These are phyloP conservation scores for human (Homo sapiens) DNA, from an alignment of 2,113 vertebrate genomes.

Conservation along the genomic window GRCh38 chr4:170653001-170653500, in stretches of 20 bases:
- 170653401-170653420: not conserved
- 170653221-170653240: not conserved
- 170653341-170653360: not conserved
- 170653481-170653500: not conserved
- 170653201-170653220: not conserved
- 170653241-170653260: slow-evolving; percentile 3
- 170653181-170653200: not conserved
- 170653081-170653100: not conserved
- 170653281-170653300: not conserved
- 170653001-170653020: not conserved
- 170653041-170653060: not conserved
- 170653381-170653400: not conserved
- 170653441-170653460: not conserved
- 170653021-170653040: not conserved
- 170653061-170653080: not conserved
- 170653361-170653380: not conserved
- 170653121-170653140: not conserved
- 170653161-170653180: not conserved
- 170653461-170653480: not conserved
- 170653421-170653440: not conserved
- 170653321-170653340: not conserved
- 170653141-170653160: not conserved
- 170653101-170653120: not conserved
- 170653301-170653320: not conserved
- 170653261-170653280: not conserved